phyloP scores from a whole-genome alignment of 2,113 vertebrate species.

The Parus major region DNA sequence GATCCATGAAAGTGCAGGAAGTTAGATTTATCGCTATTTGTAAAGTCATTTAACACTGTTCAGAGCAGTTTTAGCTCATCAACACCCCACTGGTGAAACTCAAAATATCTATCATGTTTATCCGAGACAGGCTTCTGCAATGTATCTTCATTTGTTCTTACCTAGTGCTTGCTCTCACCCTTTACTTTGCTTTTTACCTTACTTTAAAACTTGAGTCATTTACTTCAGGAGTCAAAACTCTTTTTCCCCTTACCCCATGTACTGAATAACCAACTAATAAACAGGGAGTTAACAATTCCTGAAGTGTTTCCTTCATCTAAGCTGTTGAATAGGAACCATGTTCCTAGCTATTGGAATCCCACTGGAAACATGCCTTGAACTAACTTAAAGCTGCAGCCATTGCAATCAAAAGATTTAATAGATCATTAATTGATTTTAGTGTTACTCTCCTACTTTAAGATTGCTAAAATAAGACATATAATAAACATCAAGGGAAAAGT shows the following conservation, averaged over 20 bases:
- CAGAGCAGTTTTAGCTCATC: neutral
- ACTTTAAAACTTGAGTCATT: neutral
- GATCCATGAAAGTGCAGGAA: neutral
- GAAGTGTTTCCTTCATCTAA: neutral
- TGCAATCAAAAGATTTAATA: neutral
- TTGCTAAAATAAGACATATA: neutral
- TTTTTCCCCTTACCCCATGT: neutral
- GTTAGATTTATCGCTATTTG: neutral
- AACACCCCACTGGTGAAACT: neutral
- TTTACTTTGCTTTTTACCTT: neutral
- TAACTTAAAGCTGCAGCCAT: neutral
- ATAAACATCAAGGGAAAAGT: neutral
- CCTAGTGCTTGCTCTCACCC: neutral
- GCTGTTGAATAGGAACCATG: fast-evolving
- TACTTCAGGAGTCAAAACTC: neutral
- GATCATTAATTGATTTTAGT: neutral
- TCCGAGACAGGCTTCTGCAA: neutral
- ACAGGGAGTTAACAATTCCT: neutral
- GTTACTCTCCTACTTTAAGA: neutral
- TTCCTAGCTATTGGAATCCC: neutral
- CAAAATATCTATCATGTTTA: neutral
- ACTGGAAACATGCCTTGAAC: neutral
- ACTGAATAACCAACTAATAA: neutral
- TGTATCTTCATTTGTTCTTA: neutral
- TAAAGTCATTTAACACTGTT: neutral